These are phyloP conservation scores for Bolinopsis microptera DNA, from an alignment of 37 sponge, comb jelly and placozoan species.

Conservation along the genomic window DNA sequence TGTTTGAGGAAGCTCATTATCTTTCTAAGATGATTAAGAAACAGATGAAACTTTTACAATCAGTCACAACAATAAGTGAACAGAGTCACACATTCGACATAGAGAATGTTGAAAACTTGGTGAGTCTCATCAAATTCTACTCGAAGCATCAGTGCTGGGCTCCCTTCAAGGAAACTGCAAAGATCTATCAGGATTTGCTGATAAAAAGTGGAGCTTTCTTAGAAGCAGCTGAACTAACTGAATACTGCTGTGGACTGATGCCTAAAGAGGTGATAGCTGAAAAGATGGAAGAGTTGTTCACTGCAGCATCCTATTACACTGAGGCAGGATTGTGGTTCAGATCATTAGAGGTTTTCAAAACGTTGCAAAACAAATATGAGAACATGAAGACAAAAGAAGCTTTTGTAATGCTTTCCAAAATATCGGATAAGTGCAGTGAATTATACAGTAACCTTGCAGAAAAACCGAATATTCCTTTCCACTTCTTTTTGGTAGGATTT, in stretches of 20 bases:
- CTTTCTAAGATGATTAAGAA: background rate
- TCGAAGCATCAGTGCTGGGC: constrained; percentile 22
- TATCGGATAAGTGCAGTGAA: background rate
- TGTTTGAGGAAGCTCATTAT: background rate
- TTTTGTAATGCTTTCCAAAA: background rate
- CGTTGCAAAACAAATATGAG: background rate
- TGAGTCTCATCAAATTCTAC: background rate
- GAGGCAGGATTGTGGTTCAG: constrained; percentile 26
- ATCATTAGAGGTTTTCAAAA: background rate
- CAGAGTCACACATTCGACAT: background rate
- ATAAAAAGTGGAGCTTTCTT: background rate
- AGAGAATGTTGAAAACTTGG: background rate
- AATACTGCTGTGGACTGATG: background rate
- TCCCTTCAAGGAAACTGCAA: background rate
- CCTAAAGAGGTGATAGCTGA: background rate
- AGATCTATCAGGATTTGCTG: background rate
- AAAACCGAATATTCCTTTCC: constrained; percentile 37
- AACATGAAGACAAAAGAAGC: background rate
- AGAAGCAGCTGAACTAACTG: constrained; percentile 46
- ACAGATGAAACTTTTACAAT: background rate
- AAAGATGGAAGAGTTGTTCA: background rate
- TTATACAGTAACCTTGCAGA: constrained; percentile 49
- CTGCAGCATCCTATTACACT: constrained; percentile 15
- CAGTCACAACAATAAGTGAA: background rate
- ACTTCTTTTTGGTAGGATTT: constrained; percentile 23